Base-by-base conservation (phyloP, 2,888 invertebrate species). In the Hartigia nigra region DNA sequence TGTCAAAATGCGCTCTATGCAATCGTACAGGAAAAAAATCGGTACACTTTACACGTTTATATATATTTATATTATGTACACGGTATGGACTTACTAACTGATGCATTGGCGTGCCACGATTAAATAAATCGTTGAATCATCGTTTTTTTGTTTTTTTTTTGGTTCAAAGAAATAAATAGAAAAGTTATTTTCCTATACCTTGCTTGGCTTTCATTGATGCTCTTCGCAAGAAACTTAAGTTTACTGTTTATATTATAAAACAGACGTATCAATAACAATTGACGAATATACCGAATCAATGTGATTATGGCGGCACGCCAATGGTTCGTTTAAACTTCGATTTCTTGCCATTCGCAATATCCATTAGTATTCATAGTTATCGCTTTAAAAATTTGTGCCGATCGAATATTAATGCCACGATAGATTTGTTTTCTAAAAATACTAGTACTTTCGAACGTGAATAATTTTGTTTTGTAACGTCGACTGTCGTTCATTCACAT, bases 401-500 rank as follows among this genome's bases (percentile, higher is more conserved):
- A 79, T 80, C 78, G 36, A 39, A 69, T 35, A 74, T 74, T 55
- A 77, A n/a, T 69, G 23, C 74, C 32, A 72, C 39, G 55, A 70
- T 39, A 76, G 76, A 79, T 34, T 79, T 69, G 55, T 77, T 79
- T 78, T 81, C n/a, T 81, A 83, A 84, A 84, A 82, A 86, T 82
- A 83, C 78, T 82, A 84, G 81, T 83, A 82, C 80, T 82, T 84
- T 80, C 83, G 79, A 83, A 78, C 79, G 76, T 81, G 32, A 74
- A 81, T 83, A 77, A 81, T 78, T 80, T 81, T 79, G 55, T 82
- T 75, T 78, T 74, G 32, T 72, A 55, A 23, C 55, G 55, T 55
- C 23, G 55, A 55, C 55, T 55, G 55, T 2, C 55, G 55, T 23
- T 55, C 23, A 55, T 55, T 55, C 23, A 55, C 23, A 55, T 55